Conservation (phyloP, 2,113 vertebrate species). For the Ailurus styani region DNA sequence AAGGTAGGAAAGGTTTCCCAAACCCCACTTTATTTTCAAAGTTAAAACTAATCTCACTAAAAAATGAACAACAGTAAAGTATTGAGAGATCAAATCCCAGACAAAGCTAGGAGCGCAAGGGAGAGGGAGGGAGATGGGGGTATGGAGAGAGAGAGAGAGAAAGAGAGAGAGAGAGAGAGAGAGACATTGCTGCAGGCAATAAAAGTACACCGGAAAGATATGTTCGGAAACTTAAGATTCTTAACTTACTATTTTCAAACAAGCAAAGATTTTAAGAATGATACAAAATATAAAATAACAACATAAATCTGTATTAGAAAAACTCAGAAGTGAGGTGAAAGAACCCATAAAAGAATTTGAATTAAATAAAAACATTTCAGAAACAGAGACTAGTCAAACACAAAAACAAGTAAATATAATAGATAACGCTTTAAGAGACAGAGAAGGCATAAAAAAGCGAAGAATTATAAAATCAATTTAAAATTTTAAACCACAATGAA, state of each 20-base stretch:
- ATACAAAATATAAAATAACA: not conserved
- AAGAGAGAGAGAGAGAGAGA: too few relatives aligned
- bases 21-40: not conserved
- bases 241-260: not conserved
- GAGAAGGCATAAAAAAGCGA: not conserved
- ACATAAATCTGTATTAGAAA: not conserved
- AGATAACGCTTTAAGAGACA: not conserved
- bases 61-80: not conserved
- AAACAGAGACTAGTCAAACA: not conserved
- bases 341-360: not conserved
- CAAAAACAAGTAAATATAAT: not conserved
- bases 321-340: not conserved
- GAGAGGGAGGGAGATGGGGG: not conserved
- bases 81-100: not conserved
- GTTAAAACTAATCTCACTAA: not conserved
- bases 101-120: not conserved
- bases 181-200: not conserved
- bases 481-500: not conserved
- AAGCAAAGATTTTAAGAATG: not conserved
- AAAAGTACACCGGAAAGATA: not conserved
- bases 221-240: not conserved
- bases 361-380: not conserved
- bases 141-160: not conserved
- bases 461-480: not conserved
- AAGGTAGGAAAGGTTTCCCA: not conserved